Evolutionary conservation across 2,888 invertebrate species (phyloP).

Genomic region (Elegia similella): DNA sequence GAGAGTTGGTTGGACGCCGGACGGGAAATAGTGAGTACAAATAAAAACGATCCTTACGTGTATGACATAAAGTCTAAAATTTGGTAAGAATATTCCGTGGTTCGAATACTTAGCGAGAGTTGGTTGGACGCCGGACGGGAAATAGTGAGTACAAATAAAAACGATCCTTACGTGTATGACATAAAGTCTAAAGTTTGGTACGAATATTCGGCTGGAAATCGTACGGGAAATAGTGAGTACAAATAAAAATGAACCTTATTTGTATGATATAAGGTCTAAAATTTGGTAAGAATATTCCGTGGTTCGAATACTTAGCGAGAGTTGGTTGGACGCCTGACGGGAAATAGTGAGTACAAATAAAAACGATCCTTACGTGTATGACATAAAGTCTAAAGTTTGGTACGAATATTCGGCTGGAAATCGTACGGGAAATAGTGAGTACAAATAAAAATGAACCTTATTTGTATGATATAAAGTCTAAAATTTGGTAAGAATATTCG

Average conservation of each 20-base stretch:
- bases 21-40: constrained; percentile 90
- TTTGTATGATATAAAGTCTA: no score
- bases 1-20: constrained; percentile 96
- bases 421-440: no score
- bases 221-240: constrained; percentile 91
- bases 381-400: not conserved
- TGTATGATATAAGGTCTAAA: not conserved
- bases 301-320: constrained; percentile 77
- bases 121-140: constrained; percentile 96
- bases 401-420: not conserved
- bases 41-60: not conserved
- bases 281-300: not conserved
- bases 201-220: constrained; percentile 94
- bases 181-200: not conserved
- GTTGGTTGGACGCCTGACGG: constrained; percentile 86
- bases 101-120: constrained; percentile 97
- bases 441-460: no score
- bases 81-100: constrained; percentile 84
- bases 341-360: not conserved
- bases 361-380: not conserved
- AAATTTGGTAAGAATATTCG: not conserved
- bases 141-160: constrained; percentile 87
- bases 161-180: not conserved
- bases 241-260: not conserved
- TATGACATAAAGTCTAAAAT: not conserved